Percentiles rank a stretch among this genome's conserved stretches.
These are phyloP conservation scores for Pimpla rufipes DNA, from an alignment of 2,888 invertebrate species.

Conservation along the genomic window DNA sequence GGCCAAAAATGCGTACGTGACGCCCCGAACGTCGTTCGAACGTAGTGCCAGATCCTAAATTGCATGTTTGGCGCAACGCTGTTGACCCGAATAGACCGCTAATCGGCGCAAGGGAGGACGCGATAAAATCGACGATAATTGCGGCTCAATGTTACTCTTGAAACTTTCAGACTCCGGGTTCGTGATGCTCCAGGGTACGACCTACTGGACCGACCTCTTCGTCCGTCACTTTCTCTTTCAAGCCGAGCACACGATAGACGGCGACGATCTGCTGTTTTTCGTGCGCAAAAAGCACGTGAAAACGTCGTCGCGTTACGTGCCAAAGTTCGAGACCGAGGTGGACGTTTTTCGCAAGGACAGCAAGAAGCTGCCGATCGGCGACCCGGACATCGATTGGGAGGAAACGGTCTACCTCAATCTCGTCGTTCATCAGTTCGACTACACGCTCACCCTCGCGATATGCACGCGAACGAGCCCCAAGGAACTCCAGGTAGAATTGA, in stretches of 20 bases:
- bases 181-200: constrained; percentile 96
- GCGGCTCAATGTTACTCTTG: background rate
- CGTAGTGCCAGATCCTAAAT: background rate
- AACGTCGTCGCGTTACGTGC: constrained; percentile 94
- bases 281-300: constrained; percentile 97
- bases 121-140: constrained; percentile 10
- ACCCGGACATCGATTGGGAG: constrained; percentile 99
- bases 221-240: constrained; percentile 97
- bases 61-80: background rate
- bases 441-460: constrained; percentile 98
- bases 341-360: constrained; percentile 99
- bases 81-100: background rate
- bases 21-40: too few species aligned
- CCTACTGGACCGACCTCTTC: constrained; percentile 98
- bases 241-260: constrained; percentile 94
- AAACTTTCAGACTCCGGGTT: constrained; percentile 93
- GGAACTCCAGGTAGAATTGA: constrained; percentile 94
- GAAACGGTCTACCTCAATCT: constrained; percentile 99
- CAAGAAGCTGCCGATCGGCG: constrained; percentile 97
- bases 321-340: constrained; percentile 97
- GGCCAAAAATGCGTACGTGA: too few species aligned
- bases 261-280: constrained; percentile 98
- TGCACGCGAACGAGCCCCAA: constrained; percentile 99
- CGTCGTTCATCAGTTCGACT: constrained; percentile 99
- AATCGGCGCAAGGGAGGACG: background rate